Evolutionary conservation across 2,888 invertebrate genomes (phyloP), one percentile per base, ranked within the genome.

Genomic region (Apomyelois bistriatella): DNA sequence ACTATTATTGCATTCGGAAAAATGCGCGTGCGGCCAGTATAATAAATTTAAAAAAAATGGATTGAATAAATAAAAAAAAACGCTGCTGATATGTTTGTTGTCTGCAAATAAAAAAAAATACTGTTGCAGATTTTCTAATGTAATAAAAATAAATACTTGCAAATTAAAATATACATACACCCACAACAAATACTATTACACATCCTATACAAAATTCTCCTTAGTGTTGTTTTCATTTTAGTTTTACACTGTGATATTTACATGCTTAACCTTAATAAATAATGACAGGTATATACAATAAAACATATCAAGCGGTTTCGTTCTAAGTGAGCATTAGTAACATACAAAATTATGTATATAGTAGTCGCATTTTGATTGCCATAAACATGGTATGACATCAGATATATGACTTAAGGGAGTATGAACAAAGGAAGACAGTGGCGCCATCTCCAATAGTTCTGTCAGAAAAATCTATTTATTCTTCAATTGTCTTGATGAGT

Each of bases 141-240:
- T 58, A 60, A 62, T 55, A 61, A 62, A 62, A 66, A 62, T 56
- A 60, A 63, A 60, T 62, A 61, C 62, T 54, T 54, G 38, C 32
- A 54, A 55, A 61, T 38, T 13, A 57, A 68, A 65, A 69, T 68
- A 69, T 62, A 70, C 65, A 70, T 68, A 77, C 76, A 80, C 74
- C 74, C 72, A 80, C 75, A 85, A 82, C 77, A 76, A 74, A 58
- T 68, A 72, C 65, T 74, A 74, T 71, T 74, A 72, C 71, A 74
- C 63, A 72, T 75, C 77, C 76, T 83, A 76, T 84, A 85, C 79
- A 83, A 82, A 82, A 79, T 79, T 79, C 74, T 77, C 74, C 80
- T 82, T 81, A 83, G 61, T 78, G 74, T 62, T 71, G 62, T 68
- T 66, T 32, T 66, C 56, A 61, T 68, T 40, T 51, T 51, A 51